These are phyloP conservation scores for Tupiocoris notatus DNA, from an alignment of 2,888 invertebrate genomes.

Conservation along the genomic window DNA sequence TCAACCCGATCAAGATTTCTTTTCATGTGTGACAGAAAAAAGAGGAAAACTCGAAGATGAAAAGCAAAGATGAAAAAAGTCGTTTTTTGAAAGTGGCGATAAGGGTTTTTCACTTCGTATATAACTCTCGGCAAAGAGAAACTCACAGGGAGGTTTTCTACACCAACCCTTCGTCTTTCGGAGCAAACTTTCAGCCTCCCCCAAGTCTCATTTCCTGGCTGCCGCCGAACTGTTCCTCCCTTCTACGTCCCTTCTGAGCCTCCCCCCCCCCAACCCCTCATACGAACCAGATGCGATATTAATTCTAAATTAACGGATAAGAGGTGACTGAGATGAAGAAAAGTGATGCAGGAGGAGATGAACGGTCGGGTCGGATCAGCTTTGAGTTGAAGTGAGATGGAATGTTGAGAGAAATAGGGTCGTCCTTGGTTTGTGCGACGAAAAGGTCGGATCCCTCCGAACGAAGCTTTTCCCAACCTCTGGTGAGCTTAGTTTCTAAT, in stretches of 20 bases:
- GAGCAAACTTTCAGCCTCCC: conserved; percentile 40
- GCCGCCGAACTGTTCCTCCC: conserved; percentile 46
- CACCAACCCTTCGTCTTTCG: background rate
- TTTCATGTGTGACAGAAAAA: background rate
- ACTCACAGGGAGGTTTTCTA: conserved; percentile 10
- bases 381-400: background rate
- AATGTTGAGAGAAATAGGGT: background rate
- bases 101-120: conserved; percentile 24
- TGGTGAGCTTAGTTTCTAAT: conserved; percentile 38
- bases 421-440: background rate
- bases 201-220: conserved; percentile 46
- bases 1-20: background rate
- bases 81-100: conserved; percentile 26
- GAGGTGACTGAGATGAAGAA: conserved; percentile 14
- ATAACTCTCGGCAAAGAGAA: conserved; percentile 33
- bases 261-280: conserved; percentile 28
- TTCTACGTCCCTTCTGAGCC: conserved; percentile 1
- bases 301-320: conserved; percentile 51
- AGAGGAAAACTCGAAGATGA: conserved; percentile 11
- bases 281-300: conserved; percentile 65
- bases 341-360: background rate
- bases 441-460: background rate
- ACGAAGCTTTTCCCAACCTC: background rate
- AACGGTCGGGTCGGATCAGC: no score
- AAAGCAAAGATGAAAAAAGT: conserved; percentile 8